Conservation (phyloP, 1,140 invertebrate species). For the Ooceraea biroi region DNA sequence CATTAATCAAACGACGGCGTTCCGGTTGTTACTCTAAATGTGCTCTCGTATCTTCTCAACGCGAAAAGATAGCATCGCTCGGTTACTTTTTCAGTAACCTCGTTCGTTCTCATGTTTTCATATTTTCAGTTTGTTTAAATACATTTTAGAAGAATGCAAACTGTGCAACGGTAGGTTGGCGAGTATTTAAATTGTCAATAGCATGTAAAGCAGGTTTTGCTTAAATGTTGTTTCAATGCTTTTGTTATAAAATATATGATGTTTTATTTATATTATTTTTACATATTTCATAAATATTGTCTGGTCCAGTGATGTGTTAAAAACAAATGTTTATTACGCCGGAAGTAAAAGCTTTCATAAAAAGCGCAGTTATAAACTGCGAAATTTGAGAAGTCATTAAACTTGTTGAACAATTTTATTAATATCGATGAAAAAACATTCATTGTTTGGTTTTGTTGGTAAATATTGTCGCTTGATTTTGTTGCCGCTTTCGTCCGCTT, state of each 20-base stretch:
- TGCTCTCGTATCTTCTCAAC: neutral
- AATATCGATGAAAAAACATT: conserved; percentile 12
- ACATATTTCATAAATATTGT: too few species aligned
- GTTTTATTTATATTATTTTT: too few species aligned
- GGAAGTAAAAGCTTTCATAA: neutral
- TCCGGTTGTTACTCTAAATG: conserved; percentile 1
- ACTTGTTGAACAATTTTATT: neutral
- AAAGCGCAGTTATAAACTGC: neutral
- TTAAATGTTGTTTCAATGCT: too few species aligned
- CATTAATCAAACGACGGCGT: conserved; percentile 54
- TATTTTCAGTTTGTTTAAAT: too few species aligned
- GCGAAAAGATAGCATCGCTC: neutral
- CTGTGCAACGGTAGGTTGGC: too few species aligned
- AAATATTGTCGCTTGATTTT: neutral
- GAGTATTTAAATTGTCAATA: too few species aligned
- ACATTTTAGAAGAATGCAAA: too few species aligned
- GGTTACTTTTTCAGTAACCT: conserved; percentile 22
- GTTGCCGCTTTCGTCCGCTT: conserved; percentile 1
- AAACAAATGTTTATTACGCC: neutral
- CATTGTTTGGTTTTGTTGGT: conserved; percentile 2
- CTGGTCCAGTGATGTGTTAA: too few species aligned
- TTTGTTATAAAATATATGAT: too few species aligned
- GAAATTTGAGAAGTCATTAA: conserved; percentile 18
- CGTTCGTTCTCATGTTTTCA: conserved; percentile 9
- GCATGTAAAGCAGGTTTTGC: too few species aligned